These are phyloP conservation scores for Desmophyllum pertusum DNA, from an alignment of 92 coral and sea anemone genomes.

Conservation along the genomic window DNA sequence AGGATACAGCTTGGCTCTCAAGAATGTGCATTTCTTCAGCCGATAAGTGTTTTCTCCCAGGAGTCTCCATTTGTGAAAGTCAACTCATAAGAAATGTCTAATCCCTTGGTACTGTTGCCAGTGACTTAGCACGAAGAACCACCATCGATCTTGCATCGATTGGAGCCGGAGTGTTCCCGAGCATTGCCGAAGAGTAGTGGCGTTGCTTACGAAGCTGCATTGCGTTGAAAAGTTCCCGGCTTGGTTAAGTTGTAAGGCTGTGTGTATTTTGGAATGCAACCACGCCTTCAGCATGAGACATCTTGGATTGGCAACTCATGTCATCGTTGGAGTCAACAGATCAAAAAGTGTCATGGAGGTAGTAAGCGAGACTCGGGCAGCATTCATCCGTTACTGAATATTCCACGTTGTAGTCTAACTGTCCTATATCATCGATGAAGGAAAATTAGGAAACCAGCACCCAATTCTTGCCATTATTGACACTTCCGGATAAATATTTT, in stretches of 20 bases:
- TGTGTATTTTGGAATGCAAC: constrained; percentile 4
- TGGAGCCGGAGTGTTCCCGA: constrained; percentile 56
- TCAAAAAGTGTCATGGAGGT: constrained; percentile 60
- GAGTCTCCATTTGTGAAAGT: constrained; percentile 67
- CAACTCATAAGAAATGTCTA: constrained; percentile 59
- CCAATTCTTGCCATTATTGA: constrained; percentile 53
- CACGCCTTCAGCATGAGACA: constrained; percentile 40
- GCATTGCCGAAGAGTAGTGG: constrained; percentile 56
- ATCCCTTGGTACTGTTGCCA: constrained; percentile 59
- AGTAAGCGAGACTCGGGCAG: constrained; percentile 70
- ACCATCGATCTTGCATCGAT: constrained; percentile 58
- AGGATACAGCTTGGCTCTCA: constrained; percentile 34
- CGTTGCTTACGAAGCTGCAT: constrained; percentile 33
- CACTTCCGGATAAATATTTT: constrained; percentile 59
- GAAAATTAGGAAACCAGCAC: constrained; percentile 57
- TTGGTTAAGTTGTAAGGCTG: not conserved
- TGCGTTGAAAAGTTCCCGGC: not conserved
- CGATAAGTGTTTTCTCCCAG: constrained; percentile 70
- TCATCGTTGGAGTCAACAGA: constrained; percentile 49
- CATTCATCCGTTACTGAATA: constrained; percentile 61
- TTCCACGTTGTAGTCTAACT: constrained; percentile 54
- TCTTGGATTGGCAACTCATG: constrained; percentile 62
- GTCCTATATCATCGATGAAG: constrained; percentile 58
- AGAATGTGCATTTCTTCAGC: constrained; percentile 56
- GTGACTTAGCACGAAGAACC: constrained; percentile 73